Evolutionary conservation across 2,797 vertebrate genomes (phyloP).

Genomic region (Enteromius viviparus): DNA sequence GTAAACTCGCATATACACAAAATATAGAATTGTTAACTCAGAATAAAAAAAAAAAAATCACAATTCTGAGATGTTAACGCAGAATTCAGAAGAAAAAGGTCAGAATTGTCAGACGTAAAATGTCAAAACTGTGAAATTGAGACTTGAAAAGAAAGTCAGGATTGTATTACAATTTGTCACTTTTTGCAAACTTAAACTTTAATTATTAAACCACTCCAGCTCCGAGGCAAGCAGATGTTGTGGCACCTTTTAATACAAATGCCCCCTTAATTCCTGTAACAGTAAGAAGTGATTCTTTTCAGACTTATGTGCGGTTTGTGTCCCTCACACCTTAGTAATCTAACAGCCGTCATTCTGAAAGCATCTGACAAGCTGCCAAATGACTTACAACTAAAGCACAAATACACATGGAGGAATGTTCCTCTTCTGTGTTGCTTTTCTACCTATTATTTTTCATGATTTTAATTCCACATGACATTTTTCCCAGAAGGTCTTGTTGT

Average conservation of each 20-base stretch:
- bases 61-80: not conserved
- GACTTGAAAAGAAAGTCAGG: not conserved
- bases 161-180: not conserved
- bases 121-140: not conserved
- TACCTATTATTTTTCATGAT: not conserved
- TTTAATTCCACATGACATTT: conserved; percentile 65
- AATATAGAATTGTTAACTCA: not conserved
- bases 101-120: not conserved
- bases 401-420: not conserved
- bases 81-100: not conserved
- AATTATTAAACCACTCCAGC: not conserved
- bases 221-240: not conserved
- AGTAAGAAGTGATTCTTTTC: not conserved
- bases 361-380: not conserved
- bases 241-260: not conserved
- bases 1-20: not conserved
- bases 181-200: not conserved
- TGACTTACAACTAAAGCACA: not conserved
- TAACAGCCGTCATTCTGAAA: not conserved
- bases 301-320: not conserved
- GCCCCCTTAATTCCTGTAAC: not conserved
- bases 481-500: conserved; percentile 13
- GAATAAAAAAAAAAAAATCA: not conserved
- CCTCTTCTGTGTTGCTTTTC: not conserved
- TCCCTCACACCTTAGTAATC: not conserved